These are phyloP conservation scores for Alsophila aescularia DNA, from an alignment of 2,888 invertebrate genomes.

Conservation along the genomic window DNA sequence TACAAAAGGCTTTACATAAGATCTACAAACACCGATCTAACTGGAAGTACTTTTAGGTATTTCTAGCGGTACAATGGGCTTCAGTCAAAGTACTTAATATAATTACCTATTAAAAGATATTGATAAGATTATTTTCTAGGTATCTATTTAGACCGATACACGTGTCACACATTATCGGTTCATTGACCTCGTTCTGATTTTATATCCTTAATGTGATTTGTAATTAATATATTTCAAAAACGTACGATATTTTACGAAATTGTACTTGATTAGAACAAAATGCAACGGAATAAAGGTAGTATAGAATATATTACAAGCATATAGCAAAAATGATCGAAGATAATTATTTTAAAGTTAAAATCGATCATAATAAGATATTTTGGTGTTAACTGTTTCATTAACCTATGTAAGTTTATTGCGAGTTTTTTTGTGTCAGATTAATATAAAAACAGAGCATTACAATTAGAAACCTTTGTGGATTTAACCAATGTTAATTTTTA, in stretches of 20 bases:
- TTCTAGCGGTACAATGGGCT: conserved; percentile 4
- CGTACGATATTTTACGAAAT: not conserved
- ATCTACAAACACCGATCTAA: too few relatives aligned
- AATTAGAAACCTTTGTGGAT: too few relatives aligned
- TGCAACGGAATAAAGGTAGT: not conserved
- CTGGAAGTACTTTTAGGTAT: not conserved
- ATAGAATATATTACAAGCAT: not conserved
- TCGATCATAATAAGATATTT: conserved; percentile 1
- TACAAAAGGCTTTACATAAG: too few relatives aligned
- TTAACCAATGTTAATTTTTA: too few relatives aligned
- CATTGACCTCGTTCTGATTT: conserved; percentile 41
- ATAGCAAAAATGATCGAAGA: not conserved
- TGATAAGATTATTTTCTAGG: conserved; percentile 47
- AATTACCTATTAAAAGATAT: conserved; percentile 39
- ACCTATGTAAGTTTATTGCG: not conserved
- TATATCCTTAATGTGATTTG: conserved; percentile 16
- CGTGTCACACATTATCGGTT: conserved; percentile 49
- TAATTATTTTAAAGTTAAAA: not conserved
- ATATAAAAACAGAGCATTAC: too few relatives aligned
- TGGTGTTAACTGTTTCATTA: conserved; percentile 1
- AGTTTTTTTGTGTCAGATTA: not conserved
- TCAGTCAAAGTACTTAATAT: conserved; percentile 40
- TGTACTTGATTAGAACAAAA: conserved; percentile 12
- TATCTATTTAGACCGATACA: conserved; percentile 31
- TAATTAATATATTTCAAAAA: not conserved